Evolutionary conservation across 2,113 vertebrate genomes (phyloP).

Genomic region (Poecile atricapillus): DNA sequence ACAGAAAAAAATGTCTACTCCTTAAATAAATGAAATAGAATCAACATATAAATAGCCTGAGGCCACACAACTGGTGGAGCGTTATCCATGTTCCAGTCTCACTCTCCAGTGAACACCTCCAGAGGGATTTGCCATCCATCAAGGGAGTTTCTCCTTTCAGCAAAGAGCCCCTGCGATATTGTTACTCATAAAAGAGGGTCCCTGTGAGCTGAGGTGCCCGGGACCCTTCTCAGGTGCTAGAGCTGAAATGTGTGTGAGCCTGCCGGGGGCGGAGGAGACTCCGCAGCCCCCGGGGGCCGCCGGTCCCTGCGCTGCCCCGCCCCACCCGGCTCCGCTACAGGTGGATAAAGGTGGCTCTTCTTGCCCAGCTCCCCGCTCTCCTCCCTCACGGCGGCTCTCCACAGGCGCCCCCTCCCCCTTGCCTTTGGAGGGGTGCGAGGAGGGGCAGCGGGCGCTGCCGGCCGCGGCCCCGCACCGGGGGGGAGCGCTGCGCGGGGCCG

Average conservation of each 20-base stretch:
- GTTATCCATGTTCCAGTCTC: background rate
- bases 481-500: background rate
- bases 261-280: background rate
- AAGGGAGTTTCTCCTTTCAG: background rate
- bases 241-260: too few species aligned
- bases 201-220: accelerated
- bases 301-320: background rate
- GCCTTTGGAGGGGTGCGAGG: background rate
- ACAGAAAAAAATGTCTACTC: background rate
- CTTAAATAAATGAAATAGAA: background rate
- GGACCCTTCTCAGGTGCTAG: background rate
- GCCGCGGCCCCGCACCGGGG: background rate
- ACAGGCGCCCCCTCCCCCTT: too few species aligned
- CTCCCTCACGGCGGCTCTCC: background rate
- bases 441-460: background rate
- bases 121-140: background rate
- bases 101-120: accelerated
- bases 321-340: background rate
- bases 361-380: background rate
- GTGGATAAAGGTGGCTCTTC: background rate
- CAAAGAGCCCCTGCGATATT: too few species aligned
- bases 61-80: background rate
- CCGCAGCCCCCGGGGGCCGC: background rate
- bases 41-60: background rate
- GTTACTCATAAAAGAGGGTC: background rate